Evolutionary conservation across 2,888 invertebrate species (phyloP).

Genomic region (Melanotus villosus): DNA sequence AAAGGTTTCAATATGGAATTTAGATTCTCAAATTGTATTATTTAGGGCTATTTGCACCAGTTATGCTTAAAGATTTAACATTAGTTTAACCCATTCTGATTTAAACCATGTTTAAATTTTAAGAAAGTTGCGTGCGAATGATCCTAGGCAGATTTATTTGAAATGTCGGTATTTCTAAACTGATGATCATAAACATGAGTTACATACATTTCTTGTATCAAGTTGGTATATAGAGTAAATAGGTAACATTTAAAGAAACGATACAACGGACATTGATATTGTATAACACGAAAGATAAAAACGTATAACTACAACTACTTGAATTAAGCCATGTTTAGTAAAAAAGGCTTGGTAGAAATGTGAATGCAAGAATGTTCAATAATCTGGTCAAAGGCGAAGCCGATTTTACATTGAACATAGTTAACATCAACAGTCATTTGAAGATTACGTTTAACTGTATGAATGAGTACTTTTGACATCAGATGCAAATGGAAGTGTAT

Average conservation of each 20-base stretch:
- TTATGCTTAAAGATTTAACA: too few relatives aligned
- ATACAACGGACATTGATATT: too few relatives aligned
- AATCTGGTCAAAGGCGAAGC: slow-evolving; percentile 17
- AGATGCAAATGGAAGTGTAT: slow-evolving; percentile 17
- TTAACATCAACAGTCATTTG: slow-evolving; percentile 23
- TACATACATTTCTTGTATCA: neutral
- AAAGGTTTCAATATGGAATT: too few relatives aligned
- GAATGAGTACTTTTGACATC: slow-evolving; percentile 2
- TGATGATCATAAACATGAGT: too few relatives aligned
- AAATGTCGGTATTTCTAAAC: slow-evolving; percentile 41
- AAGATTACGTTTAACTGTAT: slow-evolving; percentile 2
- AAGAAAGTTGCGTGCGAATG: too few relatives aligned
- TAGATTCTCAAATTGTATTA: too few relatives aligned
- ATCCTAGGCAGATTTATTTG: too few relatives aligned
- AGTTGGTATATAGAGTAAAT: neutral
- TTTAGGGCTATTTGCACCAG: too few relatives aligned
- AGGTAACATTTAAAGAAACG: too few relatives aligned
- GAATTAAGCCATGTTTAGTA: slow-evolving; percentile 13
- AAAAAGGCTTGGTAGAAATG: slow-evolving; percentile 6
- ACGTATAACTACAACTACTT: neutral
- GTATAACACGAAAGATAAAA: slow-evolving; percentile 9
- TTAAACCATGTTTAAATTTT: too few relatives aligned
- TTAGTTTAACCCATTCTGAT: too few relatives aligned
- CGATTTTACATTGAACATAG: slow-evolving; percentile 23
- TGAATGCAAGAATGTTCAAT: slow-evolving; percentile 4